Conservation (phyloP, 2,888 invertebrate genomes). For the Dryadula phaetusa region DNA sequence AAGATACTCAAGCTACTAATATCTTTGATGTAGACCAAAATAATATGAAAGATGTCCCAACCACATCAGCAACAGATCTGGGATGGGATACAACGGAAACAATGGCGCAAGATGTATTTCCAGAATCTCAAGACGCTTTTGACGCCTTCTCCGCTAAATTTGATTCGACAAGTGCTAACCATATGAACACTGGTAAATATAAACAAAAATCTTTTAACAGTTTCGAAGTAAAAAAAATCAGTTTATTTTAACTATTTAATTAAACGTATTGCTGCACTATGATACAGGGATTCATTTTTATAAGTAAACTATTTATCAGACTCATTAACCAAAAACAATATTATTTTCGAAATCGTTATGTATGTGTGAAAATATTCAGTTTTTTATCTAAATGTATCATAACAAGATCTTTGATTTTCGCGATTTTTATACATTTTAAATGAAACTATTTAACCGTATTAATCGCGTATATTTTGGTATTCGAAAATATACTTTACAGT, state of each 20-base stretch:
- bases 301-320: too few relatives aligned
- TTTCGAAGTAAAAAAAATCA: background rate
- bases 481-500: too few relatives aligned
- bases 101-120: constrained; percentile 64
- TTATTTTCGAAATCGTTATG: too few relatives aligned
- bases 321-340: too few relatives aligned
- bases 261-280: background rate
- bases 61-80: constrained; percentile 53
- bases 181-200: constrained; percentile 60
- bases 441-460: too few relatives aligned
- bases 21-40: constrained; percentile 44
- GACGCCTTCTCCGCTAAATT: constrained; percentile 96
- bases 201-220: background rate
- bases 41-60: constrained; percentile 45
- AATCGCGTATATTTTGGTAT: too few relatives aligned
- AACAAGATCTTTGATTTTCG: too few relatives aligned
- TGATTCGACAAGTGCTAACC: constrained; percentile 86
- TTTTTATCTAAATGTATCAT: too few relatives aligned
- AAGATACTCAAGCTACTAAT: constrained; percentile 39
- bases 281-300: too few relatives aligned
- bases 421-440: too few relatives aligned
- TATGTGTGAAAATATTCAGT: too few relatives aligned
- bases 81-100: constrained; percentile 63
- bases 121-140: constrained; percentile 84
- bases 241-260: background rate